phyloP scores from a whole-genome alignment of 2,113 vertebrate genomes.

The Pelecanoides urinatrix region DNA sequence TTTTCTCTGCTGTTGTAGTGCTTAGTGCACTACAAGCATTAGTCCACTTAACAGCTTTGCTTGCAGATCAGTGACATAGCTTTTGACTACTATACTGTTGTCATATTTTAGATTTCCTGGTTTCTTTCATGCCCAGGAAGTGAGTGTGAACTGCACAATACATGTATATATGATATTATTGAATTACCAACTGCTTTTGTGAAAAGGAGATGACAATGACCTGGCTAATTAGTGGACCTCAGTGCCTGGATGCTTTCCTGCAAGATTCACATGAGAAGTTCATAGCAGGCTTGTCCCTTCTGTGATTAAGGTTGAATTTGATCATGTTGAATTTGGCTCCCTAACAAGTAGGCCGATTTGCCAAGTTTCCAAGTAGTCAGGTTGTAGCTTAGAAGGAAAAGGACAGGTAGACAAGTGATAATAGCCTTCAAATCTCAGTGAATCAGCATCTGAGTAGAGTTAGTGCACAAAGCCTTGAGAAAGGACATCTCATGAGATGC shows the following conservation, averaged over 20 bases:
- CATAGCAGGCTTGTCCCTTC: not conserved
- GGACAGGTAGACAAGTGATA: not conserved
- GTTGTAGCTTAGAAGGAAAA: not conserved
- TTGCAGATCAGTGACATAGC: not conserved
- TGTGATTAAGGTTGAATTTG: not conserved
- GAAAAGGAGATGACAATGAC: not conserved
- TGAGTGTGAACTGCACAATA: not conserved
- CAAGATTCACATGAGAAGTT: not conserved
- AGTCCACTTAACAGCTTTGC: not conserved
- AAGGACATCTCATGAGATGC: not conserved
- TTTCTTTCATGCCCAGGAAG: not conserved
- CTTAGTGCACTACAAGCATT: not conserved
- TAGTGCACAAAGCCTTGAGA: not conserved
- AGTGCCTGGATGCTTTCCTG: not conserved
- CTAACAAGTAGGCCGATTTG: not conserved
- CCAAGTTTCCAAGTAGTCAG: not conserved
- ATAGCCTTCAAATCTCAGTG: not conserved
- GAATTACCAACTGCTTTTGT: not conserved
- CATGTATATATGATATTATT: not conserved
- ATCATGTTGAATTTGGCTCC: not conserved
- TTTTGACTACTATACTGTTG: not conserved
- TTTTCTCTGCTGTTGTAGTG: not conserved
- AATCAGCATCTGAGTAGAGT: not conserved
- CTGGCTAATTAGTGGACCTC: not conserved
- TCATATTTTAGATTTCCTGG: not conserved